Evolutionary conservation across 2,113 vertebrate species (phyloP).

Genomic region (Oncorhynchus mykiss): DNA sequence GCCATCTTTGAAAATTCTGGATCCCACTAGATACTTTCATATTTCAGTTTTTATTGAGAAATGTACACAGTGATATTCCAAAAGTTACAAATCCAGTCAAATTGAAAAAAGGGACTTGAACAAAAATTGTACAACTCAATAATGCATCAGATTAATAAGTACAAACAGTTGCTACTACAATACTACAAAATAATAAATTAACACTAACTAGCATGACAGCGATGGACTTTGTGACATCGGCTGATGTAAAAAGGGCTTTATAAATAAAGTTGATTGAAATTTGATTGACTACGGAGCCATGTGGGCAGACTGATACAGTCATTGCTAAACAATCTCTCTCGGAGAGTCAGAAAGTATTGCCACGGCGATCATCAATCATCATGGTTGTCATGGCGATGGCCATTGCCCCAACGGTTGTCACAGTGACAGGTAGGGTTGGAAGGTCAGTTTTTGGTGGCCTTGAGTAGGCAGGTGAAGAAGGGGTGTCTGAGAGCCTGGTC

Average conservation of each 20-base stretch:
- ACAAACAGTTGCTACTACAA: neutral
- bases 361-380: neutral
- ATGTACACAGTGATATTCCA: slow-evolving; percentile 34
- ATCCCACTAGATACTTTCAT: neutral
- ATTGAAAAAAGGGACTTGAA: slow-evolving; percentile 22
- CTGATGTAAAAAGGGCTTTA: neutral
- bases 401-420: neutral
- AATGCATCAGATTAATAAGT: slow-evolving; percentile 38
- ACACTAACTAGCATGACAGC: slow-evolving; percentile 7
- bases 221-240: neutral
- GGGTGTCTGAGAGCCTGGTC: slow-evolving; percentile 88
- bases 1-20: too few species aligned
- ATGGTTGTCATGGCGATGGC: slow-evolving; percentile 19
- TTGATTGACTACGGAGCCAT: neutral
- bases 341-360: slow-evolving; percentile 68
- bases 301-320: slow-evolving; percentile 90
- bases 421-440: slow-evolving; percentile 13
- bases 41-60: slow-evolving; percentile 57
- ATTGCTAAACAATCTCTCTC: slow-evolving; percentile 72
- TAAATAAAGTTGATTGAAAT: too few species aligned
- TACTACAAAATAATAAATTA: slow-evolving; percentile 17
- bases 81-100: slow-evolving; percentile 46
- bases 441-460: slow-evolving; percentile 60
- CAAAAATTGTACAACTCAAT: slow-evolving; percentile 7
- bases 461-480: slow-evolving; percentile 82